Base-by-base conservation (phyloP, 1,140 invertebrate species). In the Drosophila baimaii region DNA sequence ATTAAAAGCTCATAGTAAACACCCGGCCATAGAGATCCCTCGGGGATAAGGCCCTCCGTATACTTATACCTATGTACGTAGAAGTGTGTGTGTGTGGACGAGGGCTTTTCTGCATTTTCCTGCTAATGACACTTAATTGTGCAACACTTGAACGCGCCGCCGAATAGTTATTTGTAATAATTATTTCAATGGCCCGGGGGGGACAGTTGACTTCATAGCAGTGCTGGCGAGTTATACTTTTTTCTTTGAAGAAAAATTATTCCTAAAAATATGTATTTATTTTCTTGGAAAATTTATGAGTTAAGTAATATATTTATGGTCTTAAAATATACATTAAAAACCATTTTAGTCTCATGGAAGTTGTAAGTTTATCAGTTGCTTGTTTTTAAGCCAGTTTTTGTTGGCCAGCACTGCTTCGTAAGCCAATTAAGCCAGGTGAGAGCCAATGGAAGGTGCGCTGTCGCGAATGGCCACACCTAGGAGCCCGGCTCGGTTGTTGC, bases 111-210 rank as follows among this genome's bases (percentile, higher is more conserved):
- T 65, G 58, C 54, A 75, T 51, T 86, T 72, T 79, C 44, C 49
- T 54, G 73, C 83, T 88, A 86, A 86, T 81, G 75, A 68, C 82
- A 88, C 73, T 85, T 82, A 85, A 86, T 88, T 86, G 79, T 74
- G 65, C 75, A 82, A 59, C 68, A 73, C 54, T 69, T 61, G 63
- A 57, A 51, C 44, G 68, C 68, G 59, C 33, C 73, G 55, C 27
- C 19, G 9, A 44, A 65, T 73, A 73, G 62, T 77, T 84, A 81
- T 86, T 86, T 81, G 80, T 86, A 75, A 72, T 86, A 88, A 85
- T 85, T 74, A 77, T 69, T 62, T 65, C 74, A 82, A 66, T 74
- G 65, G 35, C 44, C 31, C 13, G 68, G 64, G 68, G 64, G 64
- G 39, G 46, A 62, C 44, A 41, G 6, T 43, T 49, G 12, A 21